Evolutionary conservation across 1,140 invertebrate species (phyloP).

Genomic region (Meloidogyne floridensis): DNA sequence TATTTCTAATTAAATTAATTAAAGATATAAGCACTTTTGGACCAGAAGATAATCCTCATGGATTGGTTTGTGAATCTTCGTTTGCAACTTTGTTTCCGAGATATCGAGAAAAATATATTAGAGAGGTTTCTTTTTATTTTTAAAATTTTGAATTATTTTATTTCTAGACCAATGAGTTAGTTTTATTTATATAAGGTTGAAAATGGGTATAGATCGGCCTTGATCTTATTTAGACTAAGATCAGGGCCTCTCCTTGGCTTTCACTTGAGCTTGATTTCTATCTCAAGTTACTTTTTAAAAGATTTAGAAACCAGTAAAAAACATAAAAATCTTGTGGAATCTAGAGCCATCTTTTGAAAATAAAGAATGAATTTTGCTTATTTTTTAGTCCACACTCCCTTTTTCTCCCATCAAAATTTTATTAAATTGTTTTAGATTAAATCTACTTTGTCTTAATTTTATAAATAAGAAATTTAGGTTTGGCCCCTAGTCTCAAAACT

Average conservation of each 20-base stretch:
- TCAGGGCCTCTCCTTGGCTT: too few relatives aligned
- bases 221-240: too few relatives aligned
- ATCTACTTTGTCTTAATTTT: not conserved
- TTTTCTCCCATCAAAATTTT: not conserved
- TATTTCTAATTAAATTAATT: not conserved
- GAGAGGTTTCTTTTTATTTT: constrained; percentile 73
- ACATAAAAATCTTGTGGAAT: too few relatives aligned
- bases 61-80: constrained; percentile 77
- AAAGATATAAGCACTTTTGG: constrained; percentile 84
- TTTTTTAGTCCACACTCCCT: not conserved
- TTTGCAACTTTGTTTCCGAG: constrained; percentile 83
- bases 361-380: too few relatives aligned
- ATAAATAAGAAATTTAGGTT: not conserved
- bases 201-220: too few relatives aligned
- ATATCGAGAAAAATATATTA: constrained; percentile 93
- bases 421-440: not conserved
- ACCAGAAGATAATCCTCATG: constrained; percentile 82
- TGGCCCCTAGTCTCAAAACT: constrained; percentile 91
- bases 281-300: too few relatives aligned
- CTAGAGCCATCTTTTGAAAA: too few relatives aligned
- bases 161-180: too few relatives aligned
- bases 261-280: too few relatives aligned
- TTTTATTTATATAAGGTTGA: too few relatives aligned
- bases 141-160: too few relatives aligned
- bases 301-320: too few relatives aligned